Base-by-base conservation (phyloP, 2,888 invertebrate species). In the Furcula furcula region DNA sequence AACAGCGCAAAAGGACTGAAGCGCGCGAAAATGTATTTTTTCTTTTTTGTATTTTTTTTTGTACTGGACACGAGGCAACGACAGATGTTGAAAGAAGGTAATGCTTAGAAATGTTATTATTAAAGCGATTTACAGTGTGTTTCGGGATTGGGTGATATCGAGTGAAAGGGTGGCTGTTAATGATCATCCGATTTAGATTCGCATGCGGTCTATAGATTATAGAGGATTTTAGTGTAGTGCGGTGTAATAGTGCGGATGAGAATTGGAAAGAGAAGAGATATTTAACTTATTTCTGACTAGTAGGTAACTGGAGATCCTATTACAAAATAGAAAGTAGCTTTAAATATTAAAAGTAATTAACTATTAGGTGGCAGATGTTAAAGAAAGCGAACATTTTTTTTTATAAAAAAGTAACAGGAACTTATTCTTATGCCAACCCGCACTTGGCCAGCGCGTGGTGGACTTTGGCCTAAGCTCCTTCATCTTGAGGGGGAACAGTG, bases 81-180 rank as follows among this genome's bases (percentile, higher is more conserved):
- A 77, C 86, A 87, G 86, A 86, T 87, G 86, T 70, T 59, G 55
- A 76, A 77, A 74, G 67, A 51, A 52, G n/a, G 36, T 52, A 42
- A 57, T 53, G 47, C 54, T 54, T 66, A 50, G 52, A 75, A 77
- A 79, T 76, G 72, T 75, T 67, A 67, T 83, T 79, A 74, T 63
- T 67, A 56, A 61, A 46, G 42, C 64, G 65, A 71, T 72, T 76
- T 73, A 68, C 58, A 66, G 65, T 67, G 62, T 62, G 75, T 75
- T 73, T 64, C 56, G 67, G 65, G 68, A 73, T 75, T 72, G 73
- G 56, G 44, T 55, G 56, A 67, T 67, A 69, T 74, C 55, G 64
- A 58, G 58, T 46, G 61, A 71, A 68, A 63, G 70, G 67, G 60
- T 68, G 62, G 42, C 11, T 28, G 25, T 15, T 27, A 18, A 18